These are phyloP conservation scores for Plebejus melissa DNA, from an alignment of 2,888 invertebrate genomes.

Conservation along the genomic window DNA sequence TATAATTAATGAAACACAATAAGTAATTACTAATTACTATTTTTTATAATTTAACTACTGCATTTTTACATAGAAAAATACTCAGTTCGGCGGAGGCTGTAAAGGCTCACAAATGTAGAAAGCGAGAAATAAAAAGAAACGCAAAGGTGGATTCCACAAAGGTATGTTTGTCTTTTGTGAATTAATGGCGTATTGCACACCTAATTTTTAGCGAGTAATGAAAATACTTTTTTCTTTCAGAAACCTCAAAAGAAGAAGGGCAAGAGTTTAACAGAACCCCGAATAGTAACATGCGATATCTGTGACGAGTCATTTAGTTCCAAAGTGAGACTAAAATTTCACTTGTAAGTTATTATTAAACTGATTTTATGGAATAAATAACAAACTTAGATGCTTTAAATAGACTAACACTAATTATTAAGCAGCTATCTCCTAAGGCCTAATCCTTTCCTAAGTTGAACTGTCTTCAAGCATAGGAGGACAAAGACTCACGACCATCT, in stretches of 20 bases:
- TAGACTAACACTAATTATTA: no score
- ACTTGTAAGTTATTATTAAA: conserved; percentile 58
- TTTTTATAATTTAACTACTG: background rate
- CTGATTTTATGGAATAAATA: no score
- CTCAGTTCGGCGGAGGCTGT: conserved; percentile 47
- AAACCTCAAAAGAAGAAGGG: conserved; percentile 49
- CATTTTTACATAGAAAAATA: conserved; percentile 48
- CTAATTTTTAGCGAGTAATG: background rate
- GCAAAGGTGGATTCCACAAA: conserved; percentile 51
- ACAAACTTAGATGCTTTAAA: no score
- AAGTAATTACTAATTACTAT: background rate
- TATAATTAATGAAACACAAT: background rate
- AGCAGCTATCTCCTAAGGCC: no score
- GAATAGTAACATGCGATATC: conserved; percentile 64
- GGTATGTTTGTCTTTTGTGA: conserved; percentile 41
- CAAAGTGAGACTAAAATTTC: conserved; percentile 74
- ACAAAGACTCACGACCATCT: no score
- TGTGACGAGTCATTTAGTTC: conserved; percentile 72
- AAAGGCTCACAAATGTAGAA: conserved; percentile 53
- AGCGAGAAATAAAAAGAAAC: conserved; percentile 51
- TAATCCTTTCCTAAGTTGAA: no score
- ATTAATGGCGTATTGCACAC: background rate
- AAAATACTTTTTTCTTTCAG: conserved; percentile 40
- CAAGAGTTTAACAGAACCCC: conserved; percentile 55
- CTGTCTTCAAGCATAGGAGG: no score